phyloP scores from a whole-genome alignment of 2,797 vertebrate genomes.

The Vireo griseus region DNA sequence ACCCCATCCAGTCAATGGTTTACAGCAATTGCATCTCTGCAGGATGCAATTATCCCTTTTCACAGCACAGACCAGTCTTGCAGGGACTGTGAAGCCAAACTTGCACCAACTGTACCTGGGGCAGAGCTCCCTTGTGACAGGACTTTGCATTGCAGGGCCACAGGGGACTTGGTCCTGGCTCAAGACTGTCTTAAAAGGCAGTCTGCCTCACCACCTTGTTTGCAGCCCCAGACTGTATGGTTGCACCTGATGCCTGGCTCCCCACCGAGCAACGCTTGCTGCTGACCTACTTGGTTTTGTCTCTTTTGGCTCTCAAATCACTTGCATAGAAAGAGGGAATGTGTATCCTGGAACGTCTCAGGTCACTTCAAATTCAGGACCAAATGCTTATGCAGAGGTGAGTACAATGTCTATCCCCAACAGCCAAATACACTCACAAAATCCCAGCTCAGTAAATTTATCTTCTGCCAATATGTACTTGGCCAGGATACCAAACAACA shows the following conservation, averaged over 20 bases:
- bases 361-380: not conserved
- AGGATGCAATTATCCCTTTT: not conserved
- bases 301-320: not conserved
- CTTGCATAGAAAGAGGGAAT: not conserved
- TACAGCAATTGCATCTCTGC: not conserved
- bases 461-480: not conserved
- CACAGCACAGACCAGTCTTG: not conserved
- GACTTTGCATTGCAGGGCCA: not conserved
- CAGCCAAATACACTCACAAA: not conserved
- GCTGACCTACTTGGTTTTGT: fast-evolving
- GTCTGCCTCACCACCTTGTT: fast-evolving
- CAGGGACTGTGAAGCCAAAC: fast-evolving
- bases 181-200: not conserved
- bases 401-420: not conserved
- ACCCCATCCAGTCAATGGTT: not conserved
- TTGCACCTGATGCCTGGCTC: not conserved
- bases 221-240: not conserved
- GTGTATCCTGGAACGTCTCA: not conserved
- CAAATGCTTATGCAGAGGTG: not conserved
- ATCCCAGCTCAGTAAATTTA: not conserved
- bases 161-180: not conserved
- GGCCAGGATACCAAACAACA: not conserved
- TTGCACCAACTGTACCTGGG: fast-evolving
- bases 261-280: fast-evolving
- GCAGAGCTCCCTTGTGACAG: not conserved